A percentile compares a stretch with the other conserved stretches of the same genome.
Evolutionary conservation across 2,888 invertebrate genomes (phyloP).

Genomic region (Drosophila eohydei): DNA sequence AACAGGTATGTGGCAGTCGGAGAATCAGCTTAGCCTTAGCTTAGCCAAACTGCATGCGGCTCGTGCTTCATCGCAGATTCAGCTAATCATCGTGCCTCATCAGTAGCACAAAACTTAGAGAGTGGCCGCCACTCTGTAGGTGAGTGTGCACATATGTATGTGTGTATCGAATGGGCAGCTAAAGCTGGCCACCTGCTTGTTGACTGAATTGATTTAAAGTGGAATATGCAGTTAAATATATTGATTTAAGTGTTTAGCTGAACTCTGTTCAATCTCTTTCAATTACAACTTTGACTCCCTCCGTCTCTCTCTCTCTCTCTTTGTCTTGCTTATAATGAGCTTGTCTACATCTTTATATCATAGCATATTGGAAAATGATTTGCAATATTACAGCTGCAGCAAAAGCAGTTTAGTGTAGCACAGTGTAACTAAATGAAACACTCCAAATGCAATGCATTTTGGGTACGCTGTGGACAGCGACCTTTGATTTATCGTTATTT

Average conservation of each 20-base stretch:
- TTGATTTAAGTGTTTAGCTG: neutral
- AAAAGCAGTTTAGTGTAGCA: conserved; percentile 1
- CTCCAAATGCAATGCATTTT: conserved; percentile 47
- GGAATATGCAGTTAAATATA: neutral
- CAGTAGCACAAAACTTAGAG: conserved; percentile 31
- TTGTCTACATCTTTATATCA: neutral
- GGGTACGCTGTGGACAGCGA: conserved; percentile 45
- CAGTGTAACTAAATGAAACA: conserved; percentile 16
- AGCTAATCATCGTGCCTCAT: conserved; percentile 60
- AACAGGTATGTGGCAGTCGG: conserved; percentile 14
- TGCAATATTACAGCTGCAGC: too few species aligned
- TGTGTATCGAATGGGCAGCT: conserved; percentile 2
- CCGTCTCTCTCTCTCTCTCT: neutral
- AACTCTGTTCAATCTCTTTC: neutral
- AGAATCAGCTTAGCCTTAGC: conserved; percentile 12
- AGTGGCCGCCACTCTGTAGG: conserved; percentile 31
- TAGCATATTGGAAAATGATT: neutral
- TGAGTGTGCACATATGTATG: conserved; percentile 27
- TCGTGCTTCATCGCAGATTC: conserved; percentile 56
- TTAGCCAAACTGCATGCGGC: conserved; percentile 21
- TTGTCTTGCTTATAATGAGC: neutral
- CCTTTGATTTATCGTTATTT: conserved; percentile 80
- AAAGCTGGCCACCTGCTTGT: neutral
- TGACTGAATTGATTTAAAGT: neutral
- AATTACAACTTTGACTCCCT: too few species aligned